Base-by-base conservation (phyloP, 2,888 invertebrate genomes). In the Bellardia bayeri region DNA sequence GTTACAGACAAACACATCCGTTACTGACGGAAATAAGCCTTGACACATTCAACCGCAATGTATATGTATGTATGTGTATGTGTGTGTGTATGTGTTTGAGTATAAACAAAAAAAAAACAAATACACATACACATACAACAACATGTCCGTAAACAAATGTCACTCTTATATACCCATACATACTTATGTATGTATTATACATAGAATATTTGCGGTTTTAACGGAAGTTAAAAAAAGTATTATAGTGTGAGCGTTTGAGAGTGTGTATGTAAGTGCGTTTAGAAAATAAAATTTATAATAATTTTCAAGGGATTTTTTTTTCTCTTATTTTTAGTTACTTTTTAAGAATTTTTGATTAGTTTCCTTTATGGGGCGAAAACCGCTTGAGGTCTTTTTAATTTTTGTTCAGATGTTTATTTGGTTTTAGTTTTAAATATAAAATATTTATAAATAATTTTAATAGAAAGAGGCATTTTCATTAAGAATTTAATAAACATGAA, bases 1-100 rank as follows among this genome's bases (percentile, higher is more conserved):
- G 82, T 82, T 85, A 79, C 85, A 87, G 87, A 87, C 87, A 87
- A 87, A 87, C 82, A 87, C 87, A 87, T 87, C 87, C 87, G 87
- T 68, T 79, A 75, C 79, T 82, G 82, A 79, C 87, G 85, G 87
- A 87, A 82, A 87, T 87, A 87, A 87, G 85, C 85, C 87, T 85
- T 87, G 87, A 87, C 87, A 87, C 82, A 87, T 82, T 75, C 87
- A 87, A 85, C 87, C 87, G 69, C 85, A 85, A 74, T 66, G 45
- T 64, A 69, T 78, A 33, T 33, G 33, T 37, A 23, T 56, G 37
- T 66, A 23, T 40, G 23, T 75, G 63, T 54, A 16, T 40, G 61
- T 64, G 49, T 64, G 58, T 75, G 16, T 40, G 40, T 64, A n/a
- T 45, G 23, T 49, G 6, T 68, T 14, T 51, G n/a, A 30, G 7